A percentile compares a stretch with the other conserved stretches of the same genome.
Evolutionary conservation across 2,113 vertebrate species (phyloP).

Genomic region (Nerophis lumbriciformis): DNA sequence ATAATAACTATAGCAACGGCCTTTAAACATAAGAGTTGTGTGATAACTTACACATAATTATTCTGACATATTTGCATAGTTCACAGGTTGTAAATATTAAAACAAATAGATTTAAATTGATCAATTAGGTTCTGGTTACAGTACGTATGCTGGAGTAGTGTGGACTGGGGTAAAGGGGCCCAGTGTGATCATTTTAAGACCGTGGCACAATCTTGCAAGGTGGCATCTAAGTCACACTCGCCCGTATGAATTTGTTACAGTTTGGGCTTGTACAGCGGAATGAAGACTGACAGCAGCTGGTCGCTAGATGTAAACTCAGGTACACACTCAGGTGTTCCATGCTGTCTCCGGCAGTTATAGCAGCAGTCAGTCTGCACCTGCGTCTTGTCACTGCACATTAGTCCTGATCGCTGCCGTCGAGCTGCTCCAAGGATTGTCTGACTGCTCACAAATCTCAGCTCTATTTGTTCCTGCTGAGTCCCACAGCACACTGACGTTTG

Average conservation of each 20-base stretch:
- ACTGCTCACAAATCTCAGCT: constrained; percentile 27
- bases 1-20: no score
- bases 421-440: constrained; percentile 23
- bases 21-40: no score
- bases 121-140: neutral
- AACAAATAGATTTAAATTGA: no score
- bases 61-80: no score
- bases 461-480: constrained; percentile 3
- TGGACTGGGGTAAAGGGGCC: neutral
- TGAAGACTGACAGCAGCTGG: constrained; percentile 43
- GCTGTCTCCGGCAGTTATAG: constrained; percentile 46
- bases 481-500: neutral
- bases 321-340: constrained; percentile 37
- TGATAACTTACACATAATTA: no score
- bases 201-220: constrained; percentile 1
- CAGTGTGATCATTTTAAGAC: neutral
- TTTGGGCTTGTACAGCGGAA: constrained; percentile 6
- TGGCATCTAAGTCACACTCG: constrained; percentile 37
- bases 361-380: constrained; percentile 42
- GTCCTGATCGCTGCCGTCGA: constrained; percentile 33
- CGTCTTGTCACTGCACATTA: constrained; percentile 49
- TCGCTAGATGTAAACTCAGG: constrained; percentile 29
- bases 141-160: neutral
- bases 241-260: constrained; percentile 36
- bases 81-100: no score